Percentiles rank a stretch among this genome's conserved stretches.
These are phyloP conservation scores for Tetheella fluctuosa DNA, from an alignment of 2,888 invertebrate genomes.

Conservation along the genomic window DNA sequence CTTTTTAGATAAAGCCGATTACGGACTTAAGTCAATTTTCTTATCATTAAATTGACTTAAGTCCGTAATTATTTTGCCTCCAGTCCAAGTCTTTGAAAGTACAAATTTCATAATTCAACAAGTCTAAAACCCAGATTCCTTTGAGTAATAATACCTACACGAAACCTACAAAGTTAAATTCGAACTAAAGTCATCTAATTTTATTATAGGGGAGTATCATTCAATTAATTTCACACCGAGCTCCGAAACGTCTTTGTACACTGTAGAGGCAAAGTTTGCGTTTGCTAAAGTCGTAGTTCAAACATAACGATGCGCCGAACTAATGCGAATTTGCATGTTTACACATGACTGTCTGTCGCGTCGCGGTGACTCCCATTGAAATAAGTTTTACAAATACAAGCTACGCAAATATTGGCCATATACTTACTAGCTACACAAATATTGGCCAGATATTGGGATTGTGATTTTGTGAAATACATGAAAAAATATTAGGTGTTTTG, in stretches of 20 bases:
- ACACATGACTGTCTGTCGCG: constrained; percentile 42
- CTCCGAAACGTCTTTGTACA: constrained; percentile 59
- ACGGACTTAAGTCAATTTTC: too few species aligned
- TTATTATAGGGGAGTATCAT: constrained; percentile 45
- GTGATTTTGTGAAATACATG: constrained; percentile 19
- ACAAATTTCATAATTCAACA: constrained; percentile 36
- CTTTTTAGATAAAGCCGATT: too few species aligned
- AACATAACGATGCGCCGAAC: constrained; percentile 63
- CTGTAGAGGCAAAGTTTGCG: constrained; percentile 59
- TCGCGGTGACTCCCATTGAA: constrained; percentile 40
- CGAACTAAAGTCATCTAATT: constrained; percentile 43
- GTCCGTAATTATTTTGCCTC: background rate
- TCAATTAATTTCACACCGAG: constrained; percentile 62
- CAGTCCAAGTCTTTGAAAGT: background rate
- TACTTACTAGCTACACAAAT: constrained; percentile 48
- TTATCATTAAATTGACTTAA: too few species aligned
- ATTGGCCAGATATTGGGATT: constrained; percentile 43
- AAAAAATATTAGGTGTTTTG: too few species aligned
- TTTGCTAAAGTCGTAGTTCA: constrained; percentile 55
- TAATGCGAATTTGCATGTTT: constrained; percentile 71
- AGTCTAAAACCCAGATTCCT: constrained; percentile 23
- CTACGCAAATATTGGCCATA: constrained; percentile 49
- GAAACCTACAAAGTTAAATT: constrained; percentile 38
- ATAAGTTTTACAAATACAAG: constrained; percentile 59
- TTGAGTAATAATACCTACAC: constrained; percentile 17